Base-by-base conservation (phyloP, 2,797 vertebrate genomes). In the Tapera naevia region DNA sequence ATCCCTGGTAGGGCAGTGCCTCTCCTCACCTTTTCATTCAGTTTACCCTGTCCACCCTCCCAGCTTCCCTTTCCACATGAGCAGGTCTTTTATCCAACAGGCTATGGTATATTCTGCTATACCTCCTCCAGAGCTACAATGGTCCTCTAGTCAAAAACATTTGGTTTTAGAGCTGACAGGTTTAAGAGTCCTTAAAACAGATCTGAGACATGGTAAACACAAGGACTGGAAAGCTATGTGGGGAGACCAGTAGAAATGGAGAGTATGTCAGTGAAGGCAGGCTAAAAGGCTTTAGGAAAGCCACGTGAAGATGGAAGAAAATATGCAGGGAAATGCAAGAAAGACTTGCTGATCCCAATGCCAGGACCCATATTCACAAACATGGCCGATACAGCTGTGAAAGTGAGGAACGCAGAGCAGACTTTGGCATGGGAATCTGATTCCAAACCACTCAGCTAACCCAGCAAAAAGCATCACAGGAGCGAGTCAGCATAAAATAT, bases 331-430 rank as follows among this genome's bases (percentile, higher is more conserved):
- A 78, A 83, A 74, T 1, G 2, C 0, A 1, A 25, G 61, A 65
- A 61, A 80, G 45, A 50, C 0, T 1, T 0, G 1, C 14, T 43
- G n/a, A 51, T 46, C 17, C 35, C 1, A 2, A 50, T 0, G 4
- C 18, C 51, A 86, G 58, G 37, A 69, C 22, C 46, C 46, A 7
- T 1, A 16, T 37, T 79, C 41, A 45, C 58, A 39, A 50, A 30
- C 24, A 51, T 0, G 0, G 51, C 50, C 3, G 5, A 37, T 4
- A 8, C 7, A 79, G 57, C 72, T 57, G n/a, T 15, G 37, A 62
- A 57, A 80, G 37, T 15, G 7, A 28, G 64, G 51, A 67, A 58
- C 0, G 0, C 67, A 65, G 27, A 83, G 32, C 27, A 19, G 51
- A 11, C 43, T 58, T 43, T 32, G 46, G 53, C 37, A 53, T 0